These are phyloP conservation scores for Invenusta paracnida DNA, from an alignment of 2,888 invertebrate species.

Conservation along the genomic window DNA sequence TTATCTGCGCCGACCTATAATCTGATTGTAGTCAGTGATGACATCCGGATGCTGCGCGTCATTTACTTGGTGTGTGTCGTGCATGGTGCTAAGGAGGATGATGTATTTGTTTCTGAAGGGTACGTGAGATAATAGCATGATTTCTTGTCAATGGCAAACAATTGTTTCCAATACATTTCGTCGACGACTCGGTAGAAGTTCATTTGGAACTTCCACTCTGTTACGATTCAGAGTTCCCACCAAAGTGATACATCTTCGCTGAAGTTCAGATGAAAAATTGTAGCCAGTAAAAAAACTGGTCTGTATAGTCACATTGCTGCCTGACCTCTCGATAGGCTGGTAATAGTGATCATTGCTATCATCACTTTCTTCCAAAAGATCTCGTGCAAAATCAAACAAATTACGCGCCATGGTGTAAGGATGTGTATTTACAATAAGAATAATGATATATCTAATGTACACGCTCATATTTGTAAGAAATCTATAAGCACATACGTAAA, in stretches of 20 bases:
- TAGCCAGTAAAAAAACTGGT: not conserved
- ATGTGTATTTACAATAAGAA: too few relatives aligned
- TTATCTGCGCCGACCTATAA: not conserved
- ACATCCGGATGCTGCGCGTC: not conserved
- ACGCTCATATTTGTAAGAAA: too few relatives aligned
- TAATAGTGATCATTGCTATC: not conserved
- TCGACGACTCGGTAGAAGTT: not conserved
- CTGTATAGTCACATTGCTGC: not conserved
- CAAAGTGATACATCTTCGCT: not conserved
- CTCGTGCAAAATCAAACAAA: not conserved
- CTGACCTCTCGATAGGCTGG: not conserved
- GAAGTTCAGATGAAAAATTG: not conserved
- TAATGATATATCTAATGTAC: too few relatives aligned
- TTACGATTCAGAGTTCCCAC: not conserved
- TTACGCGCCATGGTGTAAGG: not conserved
- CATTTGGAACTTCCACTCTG: not conserved
- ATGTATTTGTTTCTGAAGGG: not conserved
- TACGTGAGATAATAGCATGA: not conserved
- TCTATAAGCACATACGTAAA: too few relatives aligned
- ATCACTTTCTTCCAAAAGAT: not conserved
- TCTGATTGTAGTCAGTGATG: not conserved
- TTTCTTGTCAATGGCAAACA: not conserved
- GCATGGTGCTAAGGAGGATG: not conserved
- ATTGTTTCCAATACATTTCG: not conserved
- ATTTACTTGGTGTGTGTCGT: not conserved